Evolutionary conservation across 1,140 invertebrate genomes (phyloP).

Genomic region (Colletes gigas): DNA sequence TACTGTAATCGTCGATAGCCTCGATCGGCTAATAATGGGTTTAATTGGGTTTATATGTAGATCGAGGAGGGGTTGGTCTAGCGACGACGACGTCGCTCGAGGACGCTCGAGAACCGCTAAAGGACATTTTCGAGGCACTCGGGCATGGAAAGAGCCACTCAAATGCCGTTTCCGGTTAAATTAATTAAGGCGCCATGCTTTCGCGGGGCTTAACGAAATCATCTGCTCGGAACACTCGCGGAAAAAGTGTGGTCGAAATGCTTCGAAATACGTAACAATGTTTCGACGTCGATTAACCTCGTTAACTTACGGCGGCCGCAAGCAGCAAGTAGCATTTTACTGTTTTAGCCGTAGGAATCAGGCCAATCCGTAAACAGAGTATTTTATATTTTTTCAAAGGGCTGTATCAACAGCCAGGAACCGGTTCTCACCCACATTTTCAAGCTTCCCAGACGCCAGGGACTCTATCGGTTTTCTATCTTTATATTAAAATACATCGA

Average conservation of each 20-base stretch:
- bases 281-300: neutral
- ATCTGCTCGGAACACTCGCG: neutral
- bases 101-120: neutral
- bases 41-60: neutral
- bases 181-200: conserved; percentile 13
- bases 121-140: conserved; percentile 9
- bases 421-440: no score
- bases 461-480: no score
- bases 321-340: neutral
- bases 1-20: neutral
- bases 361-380: no score
- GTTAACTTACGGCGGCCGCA: neutral
- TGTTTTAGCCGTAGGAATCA: neutral
- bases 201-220: conserved; percentile 5
- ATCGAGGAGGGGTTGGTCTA: neutral
- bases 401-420: no score
- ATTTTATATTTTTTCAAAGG: no score
- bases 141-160: neutral
- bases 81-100: neutral
- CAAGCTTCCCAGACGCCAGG: no score
- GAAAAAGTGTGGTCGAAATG: neutral
- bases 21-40: neutral
- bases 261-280: neutral
- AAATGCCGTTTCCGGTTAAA: conserved; percentile 1
- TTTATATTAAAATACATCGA: no score